phyloP scores from a whole-genome alignment of 2,797 vertebrate genomes.

The Eulemur coronatus region DNA sequence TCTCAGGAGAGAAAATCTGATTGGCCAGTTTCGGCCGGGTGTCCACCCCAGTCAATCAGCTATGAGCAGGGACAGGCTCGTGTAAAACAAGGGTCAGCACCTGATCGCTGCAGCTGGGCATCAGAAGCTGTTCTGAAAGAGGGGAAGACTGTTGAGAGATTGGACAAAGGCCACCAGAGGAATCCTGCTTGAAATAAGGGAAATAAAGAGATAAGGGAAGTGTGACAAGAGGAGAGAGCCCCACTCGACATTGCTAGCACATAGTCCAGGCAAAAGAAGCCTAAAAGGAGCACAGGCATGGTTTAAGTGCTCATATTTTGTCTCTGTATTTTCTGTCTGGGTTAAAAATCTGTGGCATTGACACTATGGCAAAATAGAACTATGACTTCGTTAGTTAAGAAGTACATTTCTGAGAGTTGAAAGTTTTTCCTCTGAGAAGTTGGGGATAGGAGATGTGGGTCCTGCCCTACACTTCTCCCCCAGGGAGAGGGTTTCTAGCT shows the following conservation, averaged over 20 bases:
- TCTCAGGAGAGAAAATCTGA: conserved; percentile 1
- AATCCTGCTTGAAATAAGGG: not conserved
- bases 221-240: not conserved
- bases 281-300: not conserved
- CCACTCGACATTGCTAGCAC: not conserved
- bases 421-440: not conserved
- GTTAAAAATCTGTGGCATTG: not conserved
- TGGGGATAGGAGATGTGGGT: not conserved
- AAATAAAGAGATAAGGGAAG: not conserved
- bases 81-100: not conserved
- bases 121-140: not conserved
- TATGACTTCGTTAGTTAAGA: not conserved
- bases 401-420: not conserved
- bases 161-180: not conserved
- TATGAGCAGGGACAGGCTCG: not conserved
- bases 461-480: not conserved
- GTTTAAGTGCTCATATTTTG: not conserved
- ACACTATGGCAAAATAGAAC: not conserved
- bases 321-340: not conserved
- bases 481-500: not conserved
- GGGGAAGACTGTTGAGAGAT: not conserved
- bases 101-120: not conserved
- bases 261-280: not conserved
- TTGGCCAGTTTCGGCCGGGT: not conserved
- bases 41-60: not conserved